Base-by-base conservation (phyloP, 1,140 invertebrate species). In the Pseudobourletiella spinata region DNA sequence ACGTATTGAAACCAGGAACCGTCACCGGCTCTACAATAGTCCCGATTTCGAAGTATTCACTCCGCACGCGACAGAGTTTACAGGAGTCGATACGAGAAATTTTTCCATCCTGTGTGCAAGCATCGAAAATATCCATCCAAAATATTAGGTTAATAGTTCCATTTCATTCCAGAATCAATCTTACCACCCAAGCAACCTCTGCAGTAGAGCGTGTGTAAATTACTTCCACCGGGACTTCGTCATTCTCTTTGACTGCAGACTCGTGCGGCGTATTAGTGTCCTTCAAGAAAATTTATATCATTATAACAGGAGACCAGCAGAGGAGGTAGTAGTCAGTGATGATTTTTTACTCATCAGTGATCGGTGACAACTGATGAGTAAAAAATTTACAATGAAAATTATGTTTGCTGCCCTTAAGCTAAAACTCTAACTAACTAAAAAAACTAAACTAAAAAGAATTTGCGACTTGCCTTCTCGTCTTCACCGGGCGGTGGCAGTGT, bases 71-170 rank as follows among this genome's bases (percentile, higher is more conserved):
- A 20, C 50, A 54, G 8, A 54, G 4, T 54, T 54, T 54, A 20
- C 50, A 54, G 11, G 50, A 54, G 28, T 54, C 50, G 26, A 54
- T 54, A 26, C 50, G 14, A 26, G 50, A 54, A 28, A 54, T 54
- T 22, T 26, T 54, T 18, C 50, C 50, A 54, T 54, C 50, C 50
- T 54, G 20, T 54, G 11, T 15, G 11, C 22, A 54, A 54, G 30
- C 3, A 11, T 15, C 22, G 20, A 26, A 22, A 54, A 26, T 26
- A 20, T 54, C 30, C 14, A 25, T 26, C 25, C 6, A 22, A 11
- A 26, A 54, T 8, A 11, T 30, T 28, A 26, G 8, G 26, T 54
- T 39, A 39, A 39, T 39, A 39, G n/a, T 39, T 11, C 8, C 8
- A 8, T 54, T 8, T 22, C 25, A 54, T 54, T 28, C 50, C 30